phyloP scores from a whole-genome alignment of 2,888 invertebrate species.

The Drosophila incognita region DNA sequence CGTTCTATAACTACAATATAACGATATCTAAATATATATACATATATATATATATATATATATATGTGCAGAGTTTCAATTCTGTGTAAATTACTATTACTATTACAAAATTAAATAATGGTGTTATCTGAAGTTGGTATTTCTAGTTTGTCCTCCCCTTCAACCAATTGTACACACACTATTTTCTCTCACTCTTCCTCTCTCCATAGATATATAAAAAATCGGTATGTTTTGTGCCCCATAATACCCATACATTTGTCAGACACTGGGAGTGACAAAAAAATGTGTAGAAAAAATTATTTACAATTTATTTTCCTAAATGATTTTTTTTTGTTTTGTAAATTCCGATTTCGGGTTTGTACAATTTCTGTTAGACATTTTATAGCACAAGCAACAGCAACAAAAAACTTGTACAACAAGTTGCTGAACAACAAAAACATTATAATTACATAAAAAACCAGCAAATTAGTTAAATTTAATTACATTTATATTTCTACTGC shows the following conservation, averaged over 20 bases:
- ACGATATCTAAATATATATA: slow-evolving; percentile 30
- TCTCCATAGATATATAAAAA: slow-evolving; percentile 15
- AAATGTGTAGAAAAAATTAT: slow-evolving; percentile 41
- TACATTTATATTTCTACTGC: slow-evolving; percentile 68
- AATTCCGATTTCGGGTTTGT: slow-evolving; percentile 28
- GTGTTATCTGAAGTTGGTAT: slow-evolving; percentile 44
- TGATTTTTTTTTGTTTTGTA: slow-evolving; percentile 33
- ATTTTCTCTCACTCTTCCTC: slow-evolving; percentile 16
- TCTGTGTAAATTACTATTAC: slow-evolving; percentile 54
- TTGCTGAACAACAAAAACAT: slow-evolving; percentile 46
- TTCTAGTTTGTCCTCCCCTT: slow-evolving; percentile 13
- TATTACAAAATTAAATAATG: slow-evolving; percentile 48
- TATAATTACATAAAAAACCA: slow-evolving; percentile 16
- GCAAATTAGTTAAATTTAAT: slow-evolving; percentile 76
- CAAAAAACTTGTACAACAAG: slow-evolving; percentile 72
- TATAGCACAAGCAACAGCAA: slow-evolving; percentile 66
- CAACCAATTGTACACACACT: background rate
- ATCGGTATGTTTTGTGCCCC: slow-evolving; percentile 55
- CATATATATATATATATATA: slow-evolving; percentile 22
- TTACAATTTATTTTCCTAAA: slow-evolving; percentile 52
- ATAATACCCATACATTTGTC: slow-evolving; percentile 69
- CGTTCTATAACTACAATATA: slow-evolving; percentile 49
- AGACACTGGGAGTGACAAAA: slow-evolving; percentile 19
- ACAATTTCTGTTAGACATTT: slow-evolving; percentile 54
- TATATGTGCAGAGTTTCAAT: slow-evolving; percentile 30